A percentile compares a stretch with the other conserved stretches of the same genome.
Evolutionary conservation across 1,140 invertebrate genomes (phyloP).

Genomic region (Oscheius sp.): DNA sequence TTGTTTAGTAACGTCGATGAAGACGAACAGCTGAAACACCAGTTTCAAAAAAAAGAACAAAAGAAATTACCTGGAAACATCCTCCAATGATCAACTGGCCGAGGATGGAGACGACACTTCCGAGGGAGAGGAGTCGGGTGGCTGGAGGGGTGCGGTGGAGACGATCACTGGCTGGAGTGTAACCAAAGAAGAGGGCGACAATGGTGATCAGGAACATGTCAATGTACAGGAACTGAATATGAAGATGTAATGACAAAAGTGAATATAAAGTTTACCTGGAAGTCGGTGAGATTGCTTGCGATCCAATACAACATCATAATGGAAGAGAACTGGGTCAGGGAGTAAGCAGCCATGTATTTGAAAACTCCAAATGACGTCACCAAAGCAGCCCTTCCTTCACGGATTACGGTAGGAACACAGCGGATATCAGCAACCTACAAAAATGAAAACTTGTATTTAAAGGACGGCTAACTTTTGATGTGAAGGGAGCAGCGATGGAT

Average conservation of each 20-base stretch:
- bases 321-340: slow-evolving; percentile 86
- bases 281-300: slow-evolving; percentile 58
- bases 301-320: slow-evolving; percentile 82
- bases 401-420: slow-evolving; percentile 77
- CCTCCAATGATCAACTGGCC: slow-evolving; percentile 53
- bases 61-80: slow-evolving; percentile 46
- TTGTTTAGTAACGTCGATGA: slow-evolving; percentile 46
- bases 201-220: slow-evolving; percentile 70
- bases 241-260: background rate
- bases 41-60: background rate
- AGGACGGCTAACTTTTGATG: slow-evolving; percentile 75
- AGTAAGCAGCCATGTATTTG: slow-evolving; percentile 95
- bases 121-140: slow-evolving; percentile 50
- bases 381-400: slow-evolving; percentile 86
- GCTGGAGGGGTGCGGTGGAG: slow-evolving; percentile 51
- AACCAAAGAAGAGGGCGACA: slow-evolving; percentile 65
- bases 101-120: slow-evolving; percentile 54
- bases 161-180: slow-evolving; percentile 55
- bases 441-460: background rate
- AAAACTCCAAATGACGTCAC: slow-evolving; percentile 93
- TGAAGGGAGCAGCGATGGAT: slow-evolving; percentile 92
- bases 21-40: slow-evolving; percentile 50
- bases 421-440: slow-evolving; percentile 72
- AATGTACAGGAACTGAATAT: slow-evolving; percentile 69
- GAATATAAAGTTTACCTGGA: slow-evolving; percentile 19